Conservation (phyloP, 2,797 vertebrate species). For the Microchirus variegatus region DNA sequence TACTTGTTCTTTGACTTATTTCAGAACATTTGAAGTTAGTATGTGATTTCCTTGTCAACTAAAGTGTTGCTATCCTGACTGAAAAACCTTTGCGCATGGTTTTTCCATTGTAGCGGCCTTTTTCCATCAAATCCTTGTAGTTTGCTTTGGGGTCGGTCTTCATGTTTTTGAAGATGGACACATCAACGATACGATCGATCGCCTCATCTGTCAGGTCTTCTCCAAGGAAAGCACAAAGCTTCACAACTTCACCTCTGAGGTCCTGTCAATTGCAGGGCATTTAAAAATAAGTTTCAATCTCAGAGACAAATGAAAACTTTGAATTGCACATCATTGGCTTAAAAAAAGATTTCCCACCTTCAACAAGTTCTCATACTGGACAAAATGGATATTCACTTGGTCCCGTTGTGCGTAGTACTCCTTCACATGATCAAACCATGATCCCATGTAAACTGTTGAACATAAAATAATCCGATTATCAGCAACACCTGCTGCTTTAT, state of each 20-base stretch:
- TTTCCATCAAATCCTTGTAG: not conserved
- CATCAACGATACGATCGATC: not conserved
- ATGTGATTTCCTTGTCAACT: no score
- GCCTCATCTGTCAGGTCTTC: not conserved
- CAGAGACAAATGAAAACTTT: not conserved
- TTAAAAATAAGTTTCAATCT: no score
- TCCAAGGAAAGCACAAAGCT: conserved; percentile 30
- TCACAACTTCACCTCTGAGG: conserved; percentile 7
- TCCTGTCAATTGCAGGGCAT: not conserved
- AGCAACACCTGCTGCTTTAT: not conserved
- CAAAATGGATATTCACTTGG: conserved; percentile 1
- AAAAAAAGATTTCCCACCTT: not conserved
- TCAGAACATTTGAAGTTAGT: no score
- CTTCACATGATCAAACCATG: conserved; percentile 1
- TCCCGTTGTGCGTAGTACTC: not conserved
- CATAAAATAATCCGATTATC: not conserved
- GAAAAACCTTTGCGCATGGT: conserved; percentile 5
- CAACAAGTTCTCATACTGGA: conserved; percentile 1
- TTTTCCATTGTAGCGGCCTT: not conserved
- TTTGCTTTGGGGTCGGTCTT: conserved; percentile 34
- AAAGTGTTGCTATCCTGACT: not conserved
- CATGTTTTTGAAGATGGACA: conserved; percentile 37
- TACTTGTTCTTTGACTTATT: not conserved
- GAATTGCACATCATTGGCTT: not conserved
- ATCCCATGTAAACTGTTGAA: conserved; percentile 1